phyloP scores from a whole-genome alignment of 2,888 invertebrate species.

The Cosmopolites sordidus region DNA sequence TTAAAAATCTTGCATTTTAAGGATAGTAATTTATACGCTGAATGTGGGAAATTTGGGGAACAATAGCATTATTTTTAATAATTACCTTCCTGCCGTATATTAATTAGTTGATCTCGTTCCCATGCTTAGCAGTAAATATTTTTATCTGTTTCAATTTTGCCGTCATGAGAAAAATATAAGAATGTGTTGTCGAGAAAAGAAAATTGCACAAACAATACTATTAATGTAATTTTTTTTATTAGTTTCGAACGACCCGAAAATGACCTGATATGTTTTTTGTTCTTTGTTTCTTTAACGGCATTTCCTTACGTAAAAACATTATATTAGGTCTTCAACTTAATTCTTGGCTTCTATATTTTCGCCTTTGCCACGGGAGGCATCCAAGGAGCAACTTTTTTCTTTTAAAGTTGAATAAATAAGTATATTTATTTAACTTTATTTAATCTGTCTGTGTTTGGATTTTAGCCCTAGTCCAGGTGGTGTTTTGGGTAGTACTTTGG shows the following conservation, averaged over 20 bases:
- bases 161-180: slow-evolving; percentile 19
- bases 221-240: slow-evolving; percentile 7
- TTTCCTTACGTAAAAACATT: no score
- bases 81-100: slow-evolving; percentile 48
- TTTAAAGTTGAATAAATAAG: no score
- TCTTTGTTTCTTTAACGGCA: no score
- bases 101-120: slow-evolving; percentile 48
- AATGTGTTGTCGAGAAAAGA: slow-evolving; percentile 17
- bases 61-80: slow-evolving; percentile 48
- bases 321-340: no score
- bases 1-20: slow-evolving; percentile 34
- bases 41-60: slow-evolving; percentile 45
- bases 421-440: no score
- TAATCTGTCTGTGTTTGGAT: no score
- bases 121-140: slow-evolving; percentile 31
- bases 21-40: slow-evolving; percentile 37
- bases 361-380: no score
- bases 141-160: slow-evolving; percentile 13
- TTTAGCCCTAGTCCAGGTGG: no score
- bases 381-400: no score
- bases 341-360: no score
- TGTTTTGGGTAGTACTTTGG: no score
- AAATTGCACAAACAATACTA: slow-evolving; percentile 16
- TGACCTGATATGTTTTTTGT: no score
- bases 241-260: slow-evolving; percentile 6